phyloP scores from a whole-genome alignment of 2,113 vertebrate species.

The Cricetomys ansorgei region DNA sequence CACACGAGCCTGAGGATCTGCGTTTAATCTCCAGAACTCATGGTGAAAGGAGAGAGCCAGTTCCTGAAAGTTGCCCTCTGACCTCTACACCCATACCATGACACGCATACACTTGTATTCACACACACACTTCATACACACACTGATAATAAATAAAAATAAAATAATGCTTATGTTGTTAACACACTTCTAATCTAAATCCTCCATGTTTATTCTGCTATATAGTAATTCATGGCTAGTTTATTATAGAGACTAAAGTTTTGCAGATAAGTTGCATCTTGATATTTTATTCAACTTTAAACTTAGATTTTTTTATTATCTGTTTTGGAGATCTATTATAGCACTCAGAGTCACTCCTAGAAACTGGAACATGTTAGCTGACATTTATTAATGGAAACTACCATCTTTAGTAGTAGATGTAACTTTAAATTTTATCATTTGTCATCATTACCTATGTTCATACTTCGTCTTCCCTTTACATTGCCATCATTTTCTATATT shows the following conservation, averaged over 20 bases:
- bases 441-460: background rate
- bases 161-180: background rate
- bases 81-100: background rate
- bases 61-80: background rate
- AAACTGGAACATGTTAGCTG: background rate
- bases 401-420: conserved; percentile 46
- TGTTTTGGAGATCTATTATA: background rate
- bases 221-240: conserved; percentile 7
- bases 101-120: background rate
- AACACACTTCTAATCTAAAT: background rate
- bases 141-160: background rate
- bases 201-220: background rate
- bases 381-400: background rate
- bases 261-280: background rate
- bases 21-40: background rate
- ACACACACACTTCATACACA: background rate
- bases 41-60: background rate
- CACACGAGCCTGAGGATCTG: background rate
- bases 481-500: background rate
- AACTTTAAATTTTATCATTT: conserved; percentile 47
- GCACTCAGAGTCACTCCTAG: background rate
- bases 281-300: conserved; percentile 31
- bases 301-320: conserved; percentile 3
- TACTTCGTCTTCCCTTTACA: background rate
- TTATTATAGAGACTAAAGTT: background rate